Evolutionary conservation across 2,888 invertebrate species (phyloP), one percentile per base, ranked within the genome.

Genomic region (Rosalia funebris): DNA sequence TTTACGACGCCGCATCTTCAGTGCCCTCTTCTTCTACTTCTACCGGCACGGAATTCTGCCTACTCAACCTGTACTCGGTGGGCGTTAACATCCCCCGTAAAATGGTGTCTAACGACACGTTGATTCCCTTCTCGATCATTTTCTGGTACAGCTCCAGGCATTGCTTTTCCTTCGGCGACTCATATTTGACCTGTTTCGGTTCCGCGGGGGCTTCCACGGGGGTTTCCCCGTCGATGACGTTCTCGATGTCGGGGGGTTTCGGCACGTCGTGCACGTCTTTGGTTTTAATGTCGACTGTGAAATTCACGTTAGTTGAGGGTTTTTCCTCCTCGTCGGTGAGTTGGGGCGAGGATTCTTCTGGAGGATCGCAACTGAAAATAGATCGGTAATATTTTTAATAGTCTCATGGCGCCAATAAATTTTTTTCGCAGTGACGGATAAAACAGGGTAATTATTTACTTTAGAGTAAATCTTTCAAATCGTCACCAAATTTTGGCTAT

Each of bases 41-140:
- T 1, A 14, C 16, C 10, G 32, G 32, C 0, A 53, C 15, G 15
- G 37, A 41, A 41, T 60, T 60, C 59, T 66, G 73, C 46, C 87
- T 86, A 61, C 88, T 82, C 71, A 88, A 81, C 66, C 90, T 83
- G 73, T 89, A 89, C 76, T 90, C 90, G 0, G 89, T 89, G 2
- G 90, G 90, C 5, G 90, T 90, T 63, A 90, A 77, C 87, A 90
- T 87, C 32, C 90, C 90, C 68, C 90, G 84, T 46, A 89, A 75
- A 39, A 90, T 87, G 0, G 90, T 90, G 63, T 90, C 89, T 68
- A 88, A 89, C 2, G 88, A 87, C 1, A 90, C 87, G 48, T 84
- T 84, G 11, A 90, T 84, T 0, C 89, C 90, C 72, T 88, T 89
- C 57, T 86, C 86, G 31, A 84, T 85, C 89, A 90, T 89, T 79